These are phyloP conservation scores for Phycodurus eques DNA, from an alignment of 2,113 vertebrate genomes.

Conservation along the genomic window DNA sequence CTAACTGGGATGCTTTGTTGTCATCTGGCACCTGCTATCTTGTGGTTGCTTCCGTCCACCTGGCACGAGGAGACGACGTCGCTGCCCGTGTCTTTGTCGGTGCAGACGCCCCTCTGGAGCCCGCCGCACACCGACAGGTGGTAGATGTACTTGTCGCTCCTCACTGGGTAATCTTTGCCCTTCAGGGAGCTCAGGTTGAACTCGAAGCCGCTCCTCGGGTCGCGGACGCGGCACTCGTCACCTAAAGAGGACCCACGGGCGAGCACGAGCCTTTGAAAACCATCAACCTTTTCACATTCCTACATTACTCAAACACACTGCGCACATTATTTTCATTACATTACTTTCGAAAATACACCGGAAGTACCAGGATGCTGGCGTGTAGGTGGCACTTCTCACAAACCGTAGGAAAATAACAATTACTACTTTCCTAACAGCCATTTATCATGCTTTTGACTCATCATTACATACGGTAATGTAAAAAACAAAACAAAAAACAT, in stretches of 20 bases:
- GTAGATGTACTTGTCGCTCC: conserved; percentile 77
- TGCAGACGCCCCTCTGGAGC: conserved; percentile 70
- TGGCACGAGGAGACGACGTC: conserved; percentile 82
- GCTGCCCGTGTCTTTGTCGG: neutral
- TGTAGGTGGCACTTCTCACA: too few species aligned
- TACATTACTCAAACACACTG: too few species aligned
- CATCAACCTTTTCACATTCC: too few species aligned
- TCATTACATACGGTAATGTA: too few species aligned
- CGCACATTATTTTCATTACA: too few species aligned
- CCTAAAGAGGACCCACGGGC: conserved; percentile 63
- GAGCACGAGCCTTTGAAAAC: neutral
- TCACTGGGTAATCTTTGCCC: conserved; percentile 68
- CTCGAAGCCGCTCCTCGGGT: conserved; percentile 80
- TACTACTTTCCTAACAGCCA: too few species aligned
- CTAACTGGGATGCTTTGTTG: neutral
- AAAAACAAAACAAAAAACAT: too few species aligned
- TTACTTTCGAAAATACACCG: too few species aligned
- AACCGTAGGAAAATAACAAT: too few species aligned
- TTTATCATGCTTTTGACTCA: too few species aligned
- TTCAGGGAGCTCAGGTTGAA: conserved; percentile 83
- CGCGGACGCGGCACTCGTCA: conserved; percentile 81
- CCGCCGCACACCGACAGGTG: conserved; percentile 83
- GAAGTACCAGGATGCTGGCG: too few species aligned
- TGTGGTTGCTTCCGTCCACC: conserved; percentile 57
- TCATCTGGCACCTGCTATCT: conserved; percentile 79